phyloP scores from a whole-genome alignment of 2,113 vertebrate species.

The Scomber scombrus region DNA sequence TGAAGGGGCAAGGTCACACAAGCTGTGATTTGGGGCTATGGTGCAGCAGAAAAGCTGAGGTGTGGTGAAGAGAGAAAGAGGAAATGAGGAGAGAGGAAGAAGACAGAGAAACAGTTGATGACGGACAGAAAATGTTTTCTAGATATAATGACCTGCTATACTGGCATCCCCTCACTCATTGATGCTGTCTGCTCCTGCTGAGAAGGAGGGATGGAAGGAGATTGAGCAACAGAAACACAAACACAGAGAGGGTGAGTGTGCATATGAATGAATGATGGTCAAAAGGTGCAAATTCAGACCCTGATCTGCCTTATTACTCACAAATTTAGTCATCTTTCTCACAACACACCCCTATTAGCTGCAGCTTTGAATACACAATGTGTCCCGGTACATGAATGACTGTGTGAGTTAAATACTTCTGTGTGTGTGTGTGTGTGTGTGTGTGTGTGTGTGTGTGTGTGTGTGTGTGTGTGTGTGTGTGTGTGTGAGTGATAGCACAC shows the following conservation, averaged over 20 bases:
- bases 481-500: not conserved
- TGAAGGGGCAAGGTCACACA: slow-evolving; percentile 70
- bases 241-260: slow-evolving; percentile 2
- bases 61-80: slow-evolving; percentile 14
- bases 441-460: not conserved
- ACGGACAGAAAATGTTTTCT: slow-evolving; percentile 40
- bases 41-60: slow-evolving; percentile 19
- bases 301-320: slow-evolving; percentile 49
- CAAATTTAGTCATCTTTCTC: slow-evolving; percentile 31
- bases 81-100: slow-evolving; percentile 36
- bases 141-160: slow-evolving; percentile 39
- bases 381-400: not conserved
- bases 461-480: not conserved
- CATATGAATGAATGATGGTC: slow-evolving; percentile 50
- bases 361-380: slow-evolving; percentile 7
- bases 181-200: slow-evolving; percentile 46
- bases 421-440: not conserved
- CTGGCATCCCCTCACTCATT: slow-evolving; percentile 24
- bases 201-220: slow-evolving; percentile 28
- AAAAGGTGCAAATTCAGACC: slow-evolving; percentile 45
- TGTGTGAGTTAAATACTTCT: not conserved
- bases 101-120: slow-evolving; percentile 32
- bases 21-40: slow-evolving; percentile 49
- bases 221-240: slow-evolving; percentile 25
- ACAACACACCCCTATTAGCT: not conserved